Base-by-base conservation (phyloP, 2,113 vertebrate species). In the Dryoscopus gambensis region DNA sequence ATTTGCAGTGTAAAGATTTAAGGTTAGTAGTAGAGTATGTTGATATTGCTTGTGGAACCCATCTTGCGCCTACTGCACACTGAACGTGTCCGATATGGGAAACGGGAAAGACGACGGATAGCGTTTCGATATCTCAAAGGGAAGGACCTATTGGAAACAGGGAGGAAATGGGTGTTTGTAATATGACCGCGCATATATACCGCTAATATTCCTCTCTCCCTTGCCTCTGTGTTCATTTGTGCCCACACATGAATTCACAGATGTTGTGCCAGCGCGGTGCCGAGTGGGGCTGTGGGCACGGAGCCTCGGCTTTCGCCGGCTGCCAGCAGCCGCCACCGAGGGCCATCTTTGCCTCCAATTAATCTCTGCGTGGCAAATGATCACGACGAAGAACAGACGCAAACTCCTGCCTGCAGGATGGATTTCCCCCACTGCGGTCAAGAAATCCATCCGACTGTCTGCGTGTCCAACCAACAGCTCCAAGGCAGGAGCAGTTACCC, bases 41-140 rank as follows among this genome's bases (percentile, higher is more conserved):
- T 60, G 56, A 40, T 94, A 91, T 76, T 95, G 88, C 92, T 86
- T 24, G 49, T n/a, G 81, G 75, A 81, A 68, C 52, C 62, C 85
- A 20, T 37, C 90, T 60, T 39, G 74, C 81, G 87, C 10, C 2
- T 53, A 69, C 10, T 76, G 75, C 87, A 76, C 5, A 0, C 46
- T 39, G 81, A 60, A 53, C 7, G 1, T 15, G 64, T 82, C 52
- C 1, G 3, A 20, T 20, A 71, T 0, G 0, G 67, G 30, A 52
- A 85, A 57, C 15, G 17, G 86, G 35, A 70, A 46, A 64, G 78
- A 69, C 0, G 0, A 71, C 23, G 15, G 79, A 19, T 27, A 53
- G 57, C 1, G 2, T 35, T 65, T 73, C 24, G 68, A 28, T 3
- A 1, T 28, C 52, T 65, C 55, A 24, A 82, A 56, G 50, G 28